phyloP scores from a whole-genome alignment of 2,888 invertebrate species.

The Eremobia ochroleuca region DNA sequence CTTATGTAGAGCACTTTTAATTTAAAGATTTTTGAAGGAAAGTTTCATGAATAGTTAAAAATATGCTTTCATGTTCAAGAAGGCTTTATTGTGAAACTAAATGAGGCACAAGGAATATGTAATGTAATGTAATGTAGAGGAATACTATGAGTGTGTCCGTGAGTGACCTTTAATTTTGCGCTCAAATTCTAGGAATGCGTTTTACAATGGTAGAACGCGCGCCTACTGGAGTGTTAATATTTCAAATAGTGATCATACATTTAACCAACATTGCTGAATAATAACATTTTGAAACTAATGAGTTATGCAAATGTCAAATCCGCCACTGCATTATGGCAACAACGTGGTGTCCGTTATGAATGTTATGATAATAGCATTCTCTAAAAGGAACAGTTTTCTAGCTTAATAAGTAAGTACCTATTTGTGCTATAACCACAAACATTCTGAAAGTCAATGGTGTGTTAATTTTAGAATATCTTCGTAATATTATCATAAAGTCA shows the following conservation, averaged over 20 bases:
- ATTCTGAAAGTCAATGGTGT: not conserved
- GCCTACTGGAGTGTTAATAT: too few relatives aligned
- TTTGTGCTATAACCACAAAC: slow-evolving; percentile 3
- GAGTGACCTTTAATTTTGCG: too few relatives aligned
- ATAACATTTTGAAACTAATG: not conserved
- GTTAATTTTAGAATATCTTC: slow-evolving; percentile 11
- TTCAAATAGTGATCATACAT: slow-evolving; percentile 1
- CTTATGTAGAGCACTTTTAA: too few relatives aligned
- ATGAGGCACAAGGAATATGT: too few relatives aligned
- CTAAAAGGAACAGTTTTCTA: slow-evolving; percentile 5
- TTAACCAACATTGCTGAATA: not conserved
- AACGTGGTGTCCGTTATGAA: not conserved
- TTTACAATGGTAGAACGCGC: too few relatives aligned
- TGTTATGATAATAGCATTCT: not conserved
- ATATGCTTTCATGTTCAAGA: too few relatives aligned
- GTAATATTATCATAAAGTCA: not conserved
- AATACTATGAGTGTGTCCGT: too few relatives aligned
- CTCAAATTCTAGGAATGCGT: too few relatives aligned
- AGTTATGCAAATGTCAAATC: not conserved
- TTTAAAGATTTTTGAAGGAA: too few relatives aligned
- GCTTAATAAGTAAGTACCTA: not conserved
- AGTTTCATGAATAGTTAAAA: too few relatives aligned
- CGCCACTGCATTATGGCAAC: not conserved
- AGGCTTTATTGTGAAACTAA: too few relatives aligned
- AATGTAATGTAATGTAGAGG: too few relatives aligned